phyloP scores from a whole-genome alignment of 2,888 invertebrate genomes.

The Heliconius charithonia region DNA sequence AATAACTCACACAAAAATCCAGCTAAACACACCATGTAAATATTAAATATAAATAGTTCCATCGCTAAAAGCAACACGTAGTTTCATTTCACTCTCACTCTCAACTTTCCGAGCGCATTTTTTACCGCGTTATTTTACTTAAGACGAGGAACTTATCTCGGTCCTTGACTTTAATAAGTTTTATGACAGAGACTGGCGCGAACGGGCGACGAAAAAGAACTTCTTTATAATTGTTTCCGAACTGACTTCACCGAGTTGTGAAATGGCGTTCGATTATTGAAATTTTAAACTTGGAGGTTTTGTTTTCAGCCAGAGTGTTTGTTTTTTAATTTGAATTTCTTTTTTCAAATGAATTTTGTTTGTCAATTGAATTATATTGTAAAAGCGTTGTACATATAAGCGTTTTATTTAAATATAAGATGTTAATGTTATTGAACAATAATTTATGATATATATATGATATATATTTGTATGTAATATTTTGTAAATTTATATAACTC shows the following conservation, averaged over 20 bases:
- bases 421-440: not conserved
- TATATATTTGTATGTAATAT: too few relatives aligned
- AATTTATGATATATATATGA: too few relatives aligned
- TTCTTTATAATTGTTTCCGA: conserved; percentile 83
- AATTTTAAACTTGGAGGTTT: conserved; percentile 60
- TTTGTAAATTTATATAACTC: too few relatives aligned
- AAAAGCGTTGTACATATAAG: too few relatives aligned
- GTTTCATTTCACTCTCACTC: conserved; percentile 77
- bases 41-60: conserved; percentile 57
- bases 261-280: conserved; percentile 75
- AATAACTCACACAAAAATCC: conserved; percentile 13
- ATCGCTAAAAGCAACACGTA: conserved; percentile 76
- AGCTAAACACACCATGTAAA: conserved; percentile 47
- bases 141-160: conserved; percentile 83
- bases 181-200: conserved; percentile 82
- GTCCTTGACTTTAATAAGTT: conserved; percentile 84
- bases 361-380: too few relatives aligned
- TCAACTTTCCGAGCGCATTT: conserved; percentile 75
- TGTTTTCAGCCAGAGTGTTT: conserved; percentile 64
- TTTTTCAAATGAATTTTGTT: conserved; percentile 3
- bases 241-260: conserved; percentile 67
- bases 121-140: conserved; percentile 82
- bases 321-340: conserved; percentile 46
- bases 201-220: conserved; percentile 78
- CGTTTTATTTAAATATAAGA: not conserved